These are phyloP conservation scores for Clangula hyemalis DNA, from an alignment of 2,797 vertebrate genomes.

Conservation along the genomic window DNA sequence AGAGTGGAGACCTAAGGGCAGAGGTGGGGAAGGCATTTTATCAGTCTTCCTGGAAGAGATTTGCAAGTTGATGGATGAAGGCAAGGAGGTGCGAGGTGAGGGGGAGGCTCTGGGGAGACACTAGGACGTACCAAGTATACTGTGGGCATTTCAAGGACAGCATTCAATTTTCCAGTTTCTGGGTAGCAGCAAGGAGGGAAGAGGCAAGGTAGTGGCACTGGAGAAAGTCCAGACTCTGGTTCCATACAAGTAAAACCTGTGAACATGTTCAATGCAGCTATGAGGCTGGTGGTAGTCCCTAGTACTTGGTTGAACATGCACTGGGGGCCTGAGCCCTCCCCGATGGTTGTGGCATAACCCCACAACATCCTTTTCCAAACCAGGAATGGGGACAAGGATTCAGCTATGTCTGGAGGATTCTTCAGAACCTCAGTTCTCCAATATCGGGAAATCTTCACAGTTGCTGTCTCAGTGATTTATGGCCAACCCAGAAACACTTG, in stretches of 20 bases:
- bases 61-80: background rate
- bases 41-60: conserved; percentile 11
- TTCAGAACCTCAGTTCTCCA: background rate
- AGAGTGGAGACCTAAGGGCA: background rate
- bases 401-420: background rate
- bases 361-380: background rate
- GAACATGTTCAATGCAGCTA: background rate
- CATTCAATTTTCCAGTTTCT: background rate
- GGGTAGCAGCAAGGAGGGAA: background rate
- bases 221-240: background rate
- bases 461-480: background rate
- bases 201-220: background rate
- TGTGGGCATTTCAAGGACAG: background rate
- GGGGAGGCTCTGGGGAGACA: background rate
- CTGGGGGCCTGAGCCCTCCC: background rate
- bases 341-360: background rate
- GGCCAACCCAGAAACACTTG: background rate
- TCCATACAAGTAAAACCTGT: background rate
- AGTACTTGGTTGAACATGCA: background rate
- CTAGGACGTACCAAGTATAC: background rate
- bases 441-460: background rate
- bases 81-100: background rate
- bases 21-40: background rate
- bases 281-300: background rate
- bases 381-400: background rate